Evolutionary conservation across 2,888 invertebrate genomes (phyloP).

Genomic region (Autographa gamma): DNA sequence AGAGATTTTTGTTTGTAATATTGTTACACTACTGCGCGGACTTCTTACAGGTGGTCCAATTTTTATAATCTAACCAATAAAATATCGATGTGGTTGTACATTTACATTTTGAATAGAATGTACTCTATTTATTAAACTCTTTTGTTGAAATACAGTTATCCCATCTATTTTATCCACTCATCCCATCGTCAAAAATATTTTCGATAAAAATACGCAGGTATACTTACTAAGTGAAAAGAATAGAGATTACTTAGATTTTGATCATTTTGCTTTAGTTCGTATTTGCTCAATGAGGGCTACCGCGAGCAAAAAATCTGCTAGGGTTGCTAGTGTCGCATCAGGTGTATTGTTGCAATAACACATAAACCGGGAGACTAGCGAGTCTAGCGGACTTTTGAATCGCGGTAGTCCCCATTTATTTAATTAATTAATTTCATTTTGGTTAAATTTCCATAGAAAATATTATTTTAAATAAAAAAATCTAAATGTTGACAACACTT

Average conservation of each 20-base stretch:
- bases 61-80: slow-evolving; percentile 89
- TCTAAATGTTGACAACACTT: slow-evolving; percentile 28
- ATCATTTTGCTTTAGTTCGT: not conserved
- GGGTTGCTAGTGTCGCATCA: too few species aligned
- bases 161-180: slow-evolving; percentile 68
- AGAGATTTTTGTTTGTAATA: slow-evolving; percentile 89
- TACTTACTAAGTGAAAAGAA: not conserved
- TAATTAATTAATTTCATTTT: too few species aligned
- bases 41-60: slow-evolving; percentile 87
- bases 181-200: slow-evolving; percentile 14
- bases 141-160: slow-evolving; percentile 80
- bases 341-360: too few species aligned
- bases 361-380: too few species aligned
- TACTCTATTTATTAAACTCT: slow-evolving; percentile 87
- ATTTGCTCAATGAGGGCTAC: too few species aligned
- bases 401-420: too few species aligned
- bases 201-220: not conserved
- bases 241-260: not conserved
- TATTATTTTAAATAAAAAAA: not conserved
- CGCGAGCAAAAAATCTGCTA: too few species aligned
- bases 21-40: slow-evolving; percentile 87
- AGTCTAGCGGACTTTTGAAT: too few species aligned
- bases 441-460: not conserved
- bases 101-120: slow-evolving; percentile 88
- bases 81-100: slow-evolving; percentile 89